Percentiles rank a stretch among this genome's conserved stretches.
Conservation (phyloP, 2,797 vertebrate species). For the Chelonia mydas region DNA sequence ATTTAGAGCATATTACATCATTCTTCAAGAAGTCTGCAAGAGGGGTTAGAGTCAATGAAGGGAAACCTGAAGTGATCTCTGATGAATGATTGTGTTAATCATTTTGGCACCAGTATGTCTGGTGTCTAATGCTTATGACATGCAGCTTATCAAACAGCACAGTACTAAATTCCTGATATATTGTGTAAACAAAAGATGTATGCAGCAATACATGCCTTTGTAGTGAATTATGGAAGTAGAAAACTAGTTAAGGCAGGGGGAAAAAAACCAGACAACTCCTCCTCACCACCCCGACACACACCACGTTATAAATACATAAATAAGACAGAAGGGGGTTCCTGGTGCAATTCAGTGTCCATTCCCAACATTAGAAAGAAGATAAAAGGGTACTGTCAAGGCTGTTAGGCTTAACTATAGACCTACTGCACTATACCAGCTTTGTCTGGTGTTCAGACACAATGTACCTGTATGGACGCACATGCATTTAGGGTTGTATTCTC, state of each 20-base stretch:
- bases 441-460: constrained; percentile 14
- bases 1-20: constrained; percentile 54
- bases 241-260: not conserved
- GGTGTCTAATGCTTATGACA: constrained; percentile 30
- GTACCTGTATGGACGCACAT: fast-evolving
- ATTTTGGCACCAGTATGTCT: constrained; percentile 79
- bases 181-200: constrained; percentile 63
- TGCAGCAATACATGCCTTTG: constrained; percentile 58
- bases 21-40: constrained; percentile 57
- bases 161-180: constrained; percentile 49
- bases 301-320: not conserved
- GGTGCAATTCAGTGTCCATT: not conserved
- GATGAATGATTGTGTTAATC: constrained; percentile 56
- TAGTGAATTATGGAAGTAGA: constrained; percentile 44
- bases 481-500: not conserved
- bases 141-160: constrained; percentile 19
- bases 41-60: constrained; percentile 40
- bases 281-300: not conserved
- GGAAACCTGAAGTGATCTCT: constrained; percentile 65
- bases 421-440: not conserved
- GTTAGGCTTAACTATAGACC: not conserved
- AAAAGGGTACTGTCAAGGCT: not conserved
- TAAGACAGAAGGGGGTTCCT: not conserved
- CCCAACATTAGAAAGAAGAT: not conserved
- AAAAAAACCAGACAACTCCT: not conserved